phyloP scores from a whole-genome alignment of 2,797 vertebrate genomes.

The Saguinus oedipus region DNA sequence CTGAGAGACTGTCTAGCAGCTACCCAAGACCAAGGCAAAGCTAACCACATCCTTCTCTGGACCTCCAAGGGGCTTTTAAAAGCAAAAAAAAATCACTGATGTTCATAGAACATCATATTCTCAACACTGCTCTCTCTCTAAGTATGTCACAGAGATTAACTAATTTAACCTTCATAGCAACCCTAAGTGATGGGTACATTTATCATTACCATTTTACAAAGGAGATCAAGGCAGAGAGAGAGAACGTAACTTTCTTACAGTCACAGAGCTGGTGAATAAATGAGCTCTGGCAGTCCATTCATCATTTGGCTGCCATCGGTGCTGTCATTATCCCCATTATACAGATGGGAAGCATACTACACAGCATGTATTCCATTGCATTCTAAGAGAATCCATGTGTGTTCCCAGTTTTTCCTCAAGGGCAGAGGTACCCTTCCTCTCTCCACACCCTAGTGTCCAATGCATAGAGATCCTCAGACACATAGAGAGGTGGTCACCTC shows the following conservation, averaged over 20 bases:
- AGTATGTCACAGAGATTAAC: not conserved
- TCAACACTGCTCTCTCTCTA: not conserved
- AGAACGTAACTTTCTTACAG: not conserved
- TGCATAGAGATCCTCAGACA: not conserved
- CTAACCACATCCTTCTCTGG: not conserved
- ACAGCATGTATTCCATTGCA: not conserved
- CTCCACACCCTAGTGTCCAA: not conserved
- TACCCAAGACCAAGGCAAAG: not conserved
- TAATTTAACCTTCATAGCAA: not conserved
- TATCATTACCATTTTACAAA: not conserved
- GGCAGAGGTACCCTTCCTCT: not conserved
- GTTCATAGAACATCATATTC: rapidly evolving
- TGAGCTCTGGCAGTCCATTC: not conserved
- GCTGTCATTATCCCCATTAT: not conserved
- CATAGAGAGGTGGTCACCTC: not conserved
- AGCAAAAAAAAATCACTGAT: not conserved
- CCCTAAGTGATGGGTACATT: not conserved
- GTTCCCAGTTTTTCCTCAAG: rapidly evolving
- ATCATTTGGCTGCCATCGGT: not conserved
- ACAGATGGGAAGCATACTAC: not conserved
- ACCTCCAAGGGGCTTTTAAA: not conserved
- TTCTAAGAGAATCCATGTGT: not conserved
- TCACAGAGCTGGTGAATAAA: not conserved
- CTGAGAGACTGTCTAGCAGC: not conserved
- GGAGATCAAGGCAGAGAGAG: not conserved